Evolutionary conservation across 2,888 invertebrate genomes (phyloP), one percentile per base, ranked within the genome.

Genomic region (Andrena flavipes): DNA sequence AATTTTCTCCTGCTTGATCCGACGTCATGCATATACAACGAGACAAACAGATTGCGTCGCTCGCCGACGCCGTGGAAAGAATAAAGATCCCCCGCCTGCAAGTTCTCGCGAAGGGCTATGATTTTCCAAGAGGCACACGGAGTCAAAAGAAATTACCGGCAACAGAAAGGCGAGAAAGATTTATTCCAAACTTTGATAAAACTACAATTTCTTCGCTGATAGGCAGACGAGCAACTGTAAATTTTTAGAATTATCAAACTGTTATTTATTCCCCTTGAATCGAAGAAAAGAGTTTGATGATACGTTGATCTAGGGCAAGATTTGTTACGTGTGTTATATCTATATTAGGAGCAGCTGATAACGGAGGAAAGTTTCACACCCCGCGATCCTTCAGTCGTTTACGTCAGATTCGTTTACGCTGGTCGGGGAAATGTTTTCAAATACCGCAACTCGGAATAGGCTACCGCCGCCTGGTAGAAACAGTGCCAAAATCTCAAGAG

Each of bases 401-500:
- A 80, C 85, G 87, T 87, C 87, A 87, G 88, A 90, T 89, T 87
- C 88, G 87, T 88, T 91, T 87, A 87, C 85, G 86, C 84, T 83
- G 82, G 79, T 82, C 85, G 84, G 76, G 86, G 84, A 89, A 91
- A 92, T 92, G 91, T 91, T 93, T 92, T 90, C 89, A 90, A 91
- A 91, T 90, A 89, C 90, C 88, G 73, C 88, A 86, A 88, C 84
- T 88, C 87, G 88, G 91, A 91, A 91, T 92, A 91, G 91, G 90
- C 91, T 81, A 89, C 85, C 84, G 84, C 80, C 87, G 84, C 64
- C 80, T 42, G 84, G 75, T 87, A 85, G 90, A 90, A 89, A 86
- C 90, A 85, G 90, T 93, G 93, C 93, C 93, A 93, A 92, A 92
- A 91, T 92, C 92, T 92, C 92, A 90, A 90, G 92, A 92, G 92